phyloP scores from a whole-genome alignment of 2,797 vertebrate genomes.

The Arrhamphus sclerolepis region DNA sequence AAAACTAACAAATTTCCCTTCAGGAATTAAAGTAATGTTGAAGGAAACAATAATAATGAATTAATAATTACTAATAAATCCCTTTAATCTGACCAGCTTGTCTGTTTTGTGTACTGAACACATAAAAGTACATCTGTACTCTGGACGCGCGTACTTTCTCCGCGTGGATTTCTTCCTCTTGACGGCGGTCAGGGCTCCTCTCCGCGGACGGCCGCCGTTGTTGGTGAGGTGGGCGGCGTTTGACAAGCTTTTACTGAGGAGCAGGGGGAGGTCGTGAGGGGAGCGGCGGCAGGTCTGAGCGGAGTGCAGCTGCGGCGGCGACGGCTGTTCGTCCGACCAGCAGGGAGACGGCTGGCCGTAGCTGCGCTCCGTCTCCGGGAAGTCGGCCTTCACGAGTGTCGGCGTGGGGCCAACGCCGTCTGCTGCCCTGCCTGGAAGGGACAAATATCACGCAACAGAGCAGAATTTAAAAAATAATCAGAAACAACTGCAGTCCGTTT shows the following conservation, averaged over 20 bases:
- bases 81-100: too few relatives aligned
- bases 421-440: slow-evolving; percentile 75
- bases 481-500: too few relatives aligned
- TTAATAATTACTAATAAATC: too few relatives aligned
- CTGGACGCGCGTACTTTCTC: slow-evolving; percentile 79
- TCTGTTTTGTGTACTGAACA: too few relatives aligned
- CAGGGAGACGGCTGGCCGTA: slow-evolving; percentile 65
- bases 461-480: too few relatives aligned
- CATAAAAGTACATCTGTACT: not conserved
- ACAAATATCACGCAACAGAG: too few relatives aligned
- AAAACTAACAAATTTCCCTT: too few relatives aligned
- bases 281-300: slow-evolving; percentile 40
- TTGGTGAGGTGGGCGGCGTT: slow-evolving; percentile 60
- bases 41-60: too few relatives aligned
- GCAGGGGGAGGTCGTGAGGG: slow-evolving; percentile 38
- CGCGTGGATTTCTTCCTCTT: slow-evolving; percentile 53
- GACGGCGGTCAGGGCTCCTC: slow-evolving; percentile 29
- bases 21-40: too few relatives aligned
- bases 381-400: slow-evolving; percentile 52
- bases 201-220: slow-evolving; percentile 69
- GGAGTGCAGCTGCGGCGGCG: slow-evolving; percentile 49
- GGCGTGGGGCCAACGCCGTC: slow-evolving; percentile 69
- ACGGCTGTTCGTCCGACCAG: slow-evolving; percentile 72
- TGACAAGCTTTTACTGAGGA: slow-evolving; percentile 39
- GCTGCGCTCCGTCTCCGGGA: slow-evolving; percentile 75